Evolutionary conservation across 1,140 invertebrate genomes (phyloP), one percentile per base, ranked within the genome.

Genomic region (Meloidogyne hapla): DNA sequence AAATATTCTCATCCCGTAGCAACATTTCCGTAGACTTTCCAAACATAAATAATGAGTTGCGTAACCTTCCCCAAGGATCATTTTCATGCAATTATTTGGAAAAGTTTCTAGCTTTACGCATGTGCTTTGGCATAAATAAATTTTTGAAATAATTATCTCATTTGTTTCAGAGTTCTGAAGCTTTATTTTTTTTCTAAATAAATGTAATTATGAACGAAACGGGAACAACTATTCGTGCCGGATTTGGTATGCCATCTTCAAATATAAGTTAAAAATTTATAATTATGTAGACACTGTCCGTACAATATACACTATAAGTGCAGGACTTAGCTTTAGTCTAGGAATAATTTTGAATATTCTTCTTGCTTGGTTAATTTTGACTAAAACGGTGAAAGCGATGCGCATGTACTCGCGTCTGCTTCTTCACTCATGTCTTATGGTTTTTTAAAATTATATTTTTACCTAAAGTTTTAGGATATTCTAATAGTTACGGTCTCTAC

Each of bases 341-440:
- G 71, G 71, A n/a, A 73, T 73, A 38, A n/a, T 73, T 25, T 28
- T 73, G 21, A 73, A 73, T 21, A 10, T 73, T 2, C 45, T 63
- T 25, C 71, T 73, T 38, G 26, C 64, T 23, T 56, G 23, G 42
- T n/a, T 73, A 23, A 73, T 73, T 10, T 38, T 56, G 10, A 23
- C 71, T 21, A 73, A 73, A 38, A 73, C 71, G 12, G 71, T 73
- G n/a, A 73, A 73, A 38, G 71, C 71, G 18, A 73, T 73, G 71
- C 71, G 71, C 56, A 63, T 73, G 12, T 73, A 73, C 33, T 61
- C 45, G 6, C 56, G 71, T 4, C 71, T 73, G 8, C 28, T 73
- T 28, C 71, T 73, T 38, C 71, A 73, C 56, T 73, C 71, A 15
- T 73, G 71, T 64, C 33, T 73, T 38, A 73, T 73, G 71, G 71